These are phyloP conservation scores for Smutsia gigantea DNA, from an alignment of 2,797 vertebrate genomes.

Conservation along the genomic window DNA sequence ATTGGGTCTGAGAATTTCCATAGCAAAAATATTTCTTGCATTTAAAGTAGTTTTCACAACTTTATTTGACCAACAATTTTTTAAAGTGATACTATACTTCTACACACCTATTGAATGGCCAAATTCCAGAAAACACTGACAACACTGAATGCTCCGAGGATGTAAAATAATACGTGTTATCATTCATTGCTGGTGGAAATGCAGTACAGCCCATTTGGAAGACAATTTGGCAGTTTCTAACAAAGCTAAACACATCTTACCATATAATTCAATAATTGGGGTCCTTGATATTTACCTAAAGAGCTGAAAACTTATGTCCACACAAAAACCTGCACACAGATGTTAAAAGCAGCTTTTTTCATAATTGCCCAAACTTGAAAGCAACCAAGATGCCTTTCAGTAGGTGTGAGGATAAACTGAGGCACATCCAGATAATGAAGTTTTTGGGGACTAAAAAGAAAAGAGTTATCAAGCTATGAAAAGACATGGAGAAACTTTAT, in stretches of 20 bases:
- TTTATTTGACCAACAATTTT: not conserved
- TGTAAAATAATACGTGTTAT: not conserved
- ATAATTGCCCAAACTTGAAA: no score
- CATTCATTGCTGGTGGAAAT: not conserved
- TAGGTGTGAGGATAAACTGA: no score
- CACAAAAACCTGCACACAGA: no score
- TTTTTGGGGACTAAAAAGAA: no score
- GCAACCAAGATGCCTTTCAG: no score
- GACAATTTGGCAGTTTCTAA: not conserved
- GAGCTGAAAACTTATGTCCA: not conserved
- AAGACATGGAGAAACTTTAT: no score
- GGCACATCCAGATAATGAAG: no score
- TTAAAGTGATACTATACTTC: not conserved
- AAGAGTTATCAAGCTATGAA: no score
- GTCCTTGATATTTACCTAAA: not conserved
- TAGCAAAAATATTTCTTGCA: not conserved
- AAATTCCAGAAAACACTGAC: not conserved
- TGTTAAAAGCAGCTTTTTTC: no score
- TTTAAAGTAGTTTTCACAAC: not conserved
- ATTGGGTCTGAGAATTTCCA: not conserved
- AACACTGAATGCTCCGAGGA: not conserved
- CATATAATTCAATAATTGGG: not conserved
- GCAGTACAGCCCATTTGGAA: not conserved
- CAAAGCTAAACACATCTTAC: not conserved
- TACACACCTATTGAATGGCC: not conserved